Evolutionary conservation across 92 coral and sea anemone species (phyloP), one percentile per base, ranked within the genome.

Genomic region (Zoanthus gigantus): DNA sequence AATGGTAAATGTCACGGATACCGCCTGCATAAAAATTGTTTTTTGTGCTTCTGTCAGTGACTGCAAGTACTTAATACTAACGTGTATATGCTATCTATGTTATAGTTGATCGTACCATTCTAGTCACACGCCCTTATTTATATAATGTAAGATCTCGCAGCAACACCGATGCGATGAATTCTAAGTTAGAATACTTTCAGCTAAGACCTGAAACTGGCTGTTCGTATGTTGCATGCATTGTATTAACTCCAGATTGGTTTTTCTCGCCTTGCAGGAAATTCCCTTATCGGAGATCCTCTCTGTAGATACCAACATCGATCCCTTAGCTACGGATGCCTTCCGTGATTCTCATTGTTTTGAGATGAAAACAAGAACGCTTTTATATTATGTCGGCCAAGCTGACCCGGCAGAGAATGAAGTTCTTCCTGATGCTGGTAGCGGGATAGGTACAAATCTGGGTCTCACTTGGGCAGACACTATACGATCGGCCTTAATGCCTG

Each of bases 401-500:
- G 95, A 97, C 79, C 85, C 85, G n/a, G 95, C 91, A 9, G 93
- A 94, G 34, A 48, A 66, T 45, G 96, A 95, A 42, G 82, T 93
- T 1, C 85, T 80, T 2, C 96, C 94, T 18, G 97, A 93, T 65
- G 96, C 98, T 60, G 99, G 95, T 74, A 96, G 98, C 69, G 99
- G 99, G 23, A 82, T 97, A 0, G 99, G 99, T 3, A 90, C 99
- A 13, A 94, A 92, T 42, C 81, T 96, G 9, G 99, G 99, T 4
- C 95, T 93, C 63, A 95, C 99, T 18, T 97, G 99, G 99, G 99
- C 95, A 1, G 95, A 93, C 81, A 93, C 98, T 15, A 95, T 96
- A n/a, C 94, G 98, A 78, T 95, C 97, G n/a, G 99, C 99, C 10
- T 91, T 97, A 48, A 97, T 94, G 95, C 99, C 99, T 1, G 99